Evolutionary conservation across 2,113 vertebrate species (phyloP).

Genomic region (Corythornis madagascariensis): DNA sequence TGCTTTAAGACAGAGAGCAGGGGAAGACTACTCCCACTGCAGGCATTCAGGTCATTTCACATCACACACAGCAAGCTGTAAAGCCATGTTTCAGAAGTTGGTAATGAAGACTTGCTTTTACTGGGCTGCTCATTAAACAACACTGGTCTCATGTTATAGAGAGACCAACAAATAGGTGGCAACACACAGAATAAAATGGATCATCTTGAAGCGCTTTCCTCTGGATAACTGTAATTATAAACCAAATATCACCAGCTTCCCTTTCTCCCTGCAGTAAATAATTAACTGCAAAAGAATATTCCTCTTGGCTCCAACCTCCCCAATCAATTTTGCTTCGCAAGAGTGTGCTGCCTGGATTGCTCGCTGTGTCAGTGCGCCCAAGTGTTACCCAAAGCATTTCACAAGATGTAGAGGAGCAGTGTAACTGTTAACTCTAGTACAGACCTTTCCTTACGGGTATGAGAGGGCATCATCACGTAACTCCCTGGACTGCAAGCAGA

Average conservation of each 20-base stretch:
- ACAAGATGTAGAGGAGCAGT: neutral
- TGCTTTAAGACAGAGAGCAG: neutral
- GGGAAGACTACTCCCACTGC: neutral
- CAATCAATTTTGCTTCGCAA: neutral
- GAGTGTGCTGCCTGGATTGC: neutral
- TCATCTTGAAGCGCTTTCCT: neutral
- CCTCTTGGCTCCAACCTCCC: neutral
- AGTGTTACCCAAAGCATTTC: neutral
- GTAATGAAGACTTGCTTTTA: neutral
- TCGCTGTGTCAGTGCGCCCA: neutral
- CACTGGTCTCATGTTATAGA: neutral
- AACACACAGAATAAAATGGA: neutral
- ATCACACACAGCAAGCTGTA: neutral
- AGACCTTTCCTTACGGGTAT: neutral
- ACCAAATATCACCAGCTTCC: neutral
- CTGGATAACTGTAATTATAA: constrained; percentile 4
- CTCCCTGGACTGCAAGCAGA: neutral
- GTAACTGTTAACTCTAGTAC: neutral
- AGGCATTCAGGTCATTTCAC: neutral
- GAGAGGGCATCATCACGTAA: neutral
- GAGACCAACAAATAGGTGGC: neutral
- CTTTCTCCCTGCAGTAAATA: constrained; percentile 32
- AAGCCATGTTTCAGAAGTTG: neutral
- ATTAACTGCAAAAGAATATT: constrained; percentile 41
- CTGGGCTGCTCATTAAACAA: neutral